Evolutionary conservation across 2,888 invertebrate genomes (phyloP).

Genomic region (Scelioninae gen. 1): DNA sequence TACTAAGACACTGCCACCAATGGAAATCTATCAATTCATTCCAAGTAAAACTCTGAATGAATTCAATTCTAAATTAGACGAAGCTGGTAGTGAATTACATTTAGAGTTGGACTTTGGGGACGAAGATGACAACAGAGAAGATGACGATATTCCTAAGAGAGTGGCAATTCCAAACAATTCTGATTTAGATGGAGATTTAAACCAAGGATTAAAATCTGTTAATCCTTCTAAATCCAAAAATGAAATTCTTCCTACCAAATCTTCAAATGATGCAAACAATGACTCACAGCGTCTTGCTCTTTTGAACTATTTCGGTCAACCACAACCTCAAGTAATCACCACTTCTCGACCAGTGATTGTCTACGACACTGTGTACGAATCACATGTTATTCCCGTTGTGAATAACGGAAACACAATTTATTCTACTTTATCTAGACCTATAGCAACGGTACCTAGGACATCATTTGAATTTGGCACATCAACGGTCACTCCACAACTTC

Average conservation of each 20-base stretch:
- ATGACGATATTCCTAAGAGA: constrained; percentile 82
- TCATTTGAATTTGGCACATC: constrained; percentile 92
- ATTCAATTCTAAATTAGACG: constrained; percentile 94
- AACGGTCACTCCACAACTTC: constrained; percentile 85
- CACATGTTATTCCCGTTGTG: constrained; percentile 91
- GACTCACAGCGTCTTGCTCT: constrained; percentile 91
- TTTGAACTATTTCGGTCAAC: constrained; percentile 88
- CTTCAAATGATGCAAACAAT: constrained; percentile 66
- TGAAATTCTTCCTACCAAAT: constrained; percentile 34
- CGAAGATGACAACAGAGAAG: constrained; percentile 88
- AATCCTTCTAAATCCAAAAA: constrained; percentile 85
- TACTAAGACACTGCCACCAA: constrained; percentile 94
- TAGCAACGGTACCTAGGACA: constrained; percentile 91
- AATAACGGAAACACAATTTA: constrained; percentile 90
- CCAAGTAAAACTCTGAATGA: constrained; percentile 94
- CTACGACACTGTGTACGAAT: constrained; percentile 92
- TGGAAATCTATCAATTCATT: constrained; percentile 94
- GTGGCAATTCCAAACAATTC: constrained; percentile 83
- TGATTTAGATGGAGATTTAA: constrained; percentile 88
- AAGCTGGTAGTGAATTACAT: constrained; percentile 94
- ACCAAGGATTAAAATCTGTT: constrained; percentile 87
- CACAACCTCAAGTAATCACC: constrained; percentile 88
- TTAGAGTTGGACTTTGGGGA: constrained; percentile 94
- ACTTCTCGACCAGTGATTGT: constrained; percentile 91
- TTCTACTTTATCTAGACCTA: constrained; percentile 91